Evolutionary conservation across 2,113 vertebrate species (phyloP).

Genomic region (Platichthys stellatus): DNA sequence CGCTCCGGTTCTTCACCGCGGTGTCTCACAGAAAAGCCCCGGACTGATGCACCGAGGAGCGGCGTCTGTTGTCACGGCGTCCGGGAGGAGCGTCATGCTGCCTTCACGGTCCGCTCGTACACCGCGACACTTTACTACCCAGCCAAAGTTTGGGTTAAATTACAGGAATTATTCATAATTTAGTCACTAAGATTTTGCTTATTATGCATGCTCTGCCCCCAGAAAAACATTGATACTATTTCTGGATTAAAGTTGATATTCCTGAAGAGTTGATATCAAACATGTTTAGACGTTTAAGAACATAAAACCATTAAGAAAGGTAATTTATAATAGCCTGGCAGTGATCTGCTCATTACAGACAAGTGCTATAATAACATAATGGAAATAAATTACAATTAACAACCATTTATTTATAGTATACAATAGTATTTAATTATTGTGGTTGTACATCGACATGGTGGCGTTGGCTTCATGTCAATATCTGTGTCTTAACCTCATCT

Average conservation of each 20-base stretch:
- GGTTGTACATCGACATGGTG: not conserved
- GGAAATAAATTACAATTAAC: not conserved
- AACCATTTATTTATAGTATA: not conserved
- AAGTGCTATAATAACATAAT: not conserved
- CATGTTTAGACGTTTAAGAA: no score
- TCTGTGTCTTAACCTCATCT: not conserved
- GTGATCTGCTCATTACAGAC: not conserved
- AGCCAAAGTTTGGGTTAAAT: not conserved
- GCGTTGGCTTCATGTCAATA: not conserved
- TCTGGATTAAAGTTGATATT: no score
- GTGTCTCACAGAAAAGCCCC: conserved; percentile 55
- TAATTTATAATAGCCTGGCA: not conserved
- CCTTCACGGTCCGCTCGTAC: conserved; percentile 35
- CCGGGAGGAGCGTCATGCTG: conserved; percentile 57
- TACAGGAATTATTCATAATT: no score
- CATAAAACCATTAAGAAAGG: no score
- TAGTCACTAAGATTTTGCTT: no score
- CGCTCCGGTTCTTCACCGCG: conserved; percentile 29
- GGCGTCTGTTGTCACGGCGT: conserved; percentile 63
- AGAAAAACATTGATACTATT: no score
- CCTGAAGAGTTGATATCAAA: no score
- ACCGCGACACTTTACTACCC: not conserved
- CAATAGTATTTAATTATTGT: not conserved
- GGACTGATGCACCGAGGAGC: conserved; percentile 24
- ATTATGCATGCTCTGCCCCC: no score